Conservation (phyloP, 2,888 invertebrate species). For the Invenusta paracnida region DNA sequence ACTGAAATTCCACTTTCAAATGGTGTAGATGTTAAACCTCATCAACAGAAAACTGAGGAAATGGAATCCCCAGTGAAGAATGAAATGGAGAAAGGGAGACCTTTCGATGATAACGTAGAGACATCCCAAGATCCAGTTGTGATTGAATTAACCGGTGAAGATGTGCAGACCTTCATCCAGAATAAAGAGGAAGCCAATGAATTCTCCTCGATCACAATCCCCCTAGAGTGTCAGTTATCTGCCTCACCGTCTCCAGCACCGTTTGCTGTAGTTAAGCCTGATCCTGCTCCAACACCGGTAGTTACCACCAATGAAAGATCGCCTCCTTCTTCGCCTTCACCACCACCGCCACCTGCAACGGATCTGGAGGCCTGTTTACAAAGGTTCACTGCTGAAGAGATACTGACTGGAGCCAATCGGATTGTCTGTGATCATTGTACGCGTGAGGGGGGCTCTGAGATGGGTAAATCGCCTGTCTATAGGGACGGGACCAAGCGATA, state of each 20-base stretch:
- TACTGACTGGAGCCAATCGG: conserved; percentile 83
- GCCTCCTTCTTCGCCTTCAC: too few relatives aligned
- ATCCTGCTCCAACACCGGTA: too few relatives aligned
- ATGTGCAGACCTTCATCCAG: conserved; percentile 44
- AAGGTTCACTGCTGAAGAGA: conserved; percentile 83
- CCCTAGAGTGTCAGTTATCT: conserved; percentile 45
- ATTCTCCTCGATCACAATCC: conserved; percentile 38
- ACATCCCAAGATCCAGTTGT: too few relatives aligned
- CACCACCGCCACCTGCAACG: conserved; percentile 63
- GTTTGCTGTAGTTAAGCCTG: too few relatives aligned
- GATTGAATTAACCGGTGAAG: too few relatives aligned
- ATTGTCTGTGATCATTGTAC: conserved; percentile 88
- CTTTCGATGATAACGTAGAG: too few relatives aligned
- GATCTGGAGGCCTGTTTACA: conserved; percentile 77
- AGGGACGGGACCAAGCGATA: conserved; percentile 62
- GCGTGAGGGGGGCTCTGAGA: neutral
- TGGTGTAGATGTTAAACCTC: too few relatives aligned
- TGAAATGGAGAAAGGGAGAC: too few relatives aligned
- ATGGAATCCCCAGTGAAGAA: too few relatives aligned
- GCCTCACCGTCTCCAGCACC: conserved; percentile 47
- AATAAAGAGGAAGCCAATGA: conserved; percentile 46
- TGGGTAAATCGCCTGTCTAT: neutral
- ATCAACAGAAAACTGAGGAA: too few relatives aligned
- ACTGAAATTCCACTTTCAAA: too few relatives aligned
- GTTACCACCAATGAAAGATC: too few relatives aligned